These are phyloP conservation scores for Cotesia vestalis DNA, from an alignment of 1,140 invertebrate genomes.

Conservation along the genomic window DNA sequence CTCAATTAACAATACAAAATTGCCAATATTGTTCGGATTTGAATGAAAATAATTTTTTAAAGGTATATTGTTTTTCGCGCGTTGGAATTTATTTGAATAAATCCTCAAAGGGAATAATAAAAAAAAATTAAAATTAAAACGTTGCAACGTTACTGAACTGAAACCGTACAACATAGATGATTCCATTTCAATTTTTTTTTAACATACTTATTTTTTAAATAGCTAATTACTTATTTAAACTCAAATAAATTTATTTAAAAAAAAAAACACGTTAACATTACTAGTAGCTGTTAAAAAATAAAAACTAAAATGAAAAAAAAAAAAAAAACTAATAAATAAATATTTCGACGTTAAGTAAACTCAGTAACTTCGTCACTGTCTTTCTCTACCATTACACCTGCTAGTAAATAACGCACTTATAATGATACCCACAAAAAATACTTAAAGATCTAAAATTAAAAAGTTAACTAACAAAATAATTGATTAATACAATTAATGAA, in stretches of 20 bases:
- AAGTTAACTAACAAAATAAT: neutral
- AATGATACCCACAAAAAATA: conserved; percentile 26
- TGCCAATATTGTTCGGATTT: no score
- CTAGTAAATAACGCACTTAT: conserved; percentile 26
- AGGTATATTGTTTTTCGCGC: conserved; percentile 19
- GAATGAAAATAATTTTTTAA: conserved; percentile 12
- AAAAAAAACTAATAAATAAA: neutral
- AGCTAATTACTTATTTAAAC: no score
- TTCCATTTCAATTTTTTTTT: no score
- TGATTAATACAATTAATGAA: conserved; percentile 5
- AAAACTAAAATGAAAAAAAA: no score
- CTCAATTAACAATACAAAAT: conserved; percentile 7
- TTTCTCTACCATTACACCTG: conserved; percentile 21
- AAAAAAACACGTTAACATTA: no score
- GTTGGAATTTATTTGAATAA: conserved; percentile 28
- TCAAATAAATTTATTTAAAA: no score
- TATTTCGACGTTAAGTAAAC: conserved; percentile 7
- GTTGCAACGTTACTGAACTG: no score
- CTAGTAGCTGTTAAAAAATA: no score
- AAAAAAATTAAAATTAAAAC: conserved; percentile 21
- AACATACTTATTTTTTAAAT: no score
- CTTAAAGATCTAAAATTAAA: conserved; percentile 37
- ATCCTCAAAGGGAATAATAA: conserved; percentile 12
- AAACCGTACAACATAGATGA: no score
- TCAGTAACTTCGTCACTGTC: conserved; percentile 15